Conservation (phyloP, 2,797 vertebrate genomes). For the Myotis daubentonii region DNA sequence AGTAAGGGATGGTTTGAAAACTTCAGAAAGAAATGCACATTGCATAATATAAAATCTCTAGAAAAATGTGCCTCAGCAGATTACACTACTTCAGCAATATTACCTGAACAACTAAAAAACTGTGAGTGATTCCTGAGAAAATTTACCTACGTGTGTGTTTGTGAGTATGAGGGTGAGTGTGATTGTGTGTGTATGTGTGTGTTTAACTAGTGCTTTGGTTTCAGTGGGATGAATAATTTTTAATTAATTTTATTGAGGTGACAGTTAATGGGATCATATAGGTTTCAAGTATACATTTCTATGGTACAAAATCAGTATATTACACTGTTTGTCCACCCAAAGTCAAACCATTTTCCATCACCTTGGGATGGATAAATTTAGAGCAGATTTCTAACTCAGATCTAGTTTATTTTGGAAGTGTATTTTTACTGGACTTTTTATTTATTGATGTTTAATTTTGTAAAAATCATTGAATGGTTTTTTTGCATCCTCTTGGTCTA, state of each 20-base stretch:
- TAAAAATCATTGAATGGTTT: background rate
- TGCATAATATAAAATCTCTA: constrained; percentile 19
- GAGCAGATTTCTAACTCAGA: background rate
- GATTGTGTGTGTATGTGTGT: background rate
- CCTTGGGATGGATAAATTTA: background rate
- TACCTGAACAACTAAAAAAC: background rate
- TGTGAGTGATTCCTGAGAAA: background rate
- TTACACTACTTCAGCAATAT: background rate
- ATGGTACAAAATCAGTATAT: background rate
- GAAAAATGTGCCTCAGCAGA: background rate
- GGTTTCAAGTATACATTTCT: background rate
- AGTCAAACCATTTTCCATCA: background rate
- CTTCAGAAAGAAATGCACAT: background rate
- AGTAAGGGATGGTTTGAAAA: constrained; percentile 29
- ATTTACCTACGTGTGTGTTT: background rate
- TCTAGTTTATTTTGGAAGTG: background rate
- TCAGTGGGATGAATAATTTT: background rate
- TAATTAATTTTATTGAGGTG: background rate
- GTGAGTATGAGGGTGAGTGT: background rate
- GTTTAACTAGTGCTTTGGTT: background rate
- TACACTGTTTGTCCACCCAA: background rate
- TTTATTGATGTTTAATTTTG: background rate
- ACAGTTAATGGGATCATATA: background rate
- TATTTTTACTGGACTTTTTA: background rate
- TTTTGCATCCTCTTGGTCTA: background rate